Percentiles rank a stretch among this genome's conserved stretches.
Conservation (phyloP, 2,797 vertebrate genomes). For the Tamandua tetradactyla region DNA sequence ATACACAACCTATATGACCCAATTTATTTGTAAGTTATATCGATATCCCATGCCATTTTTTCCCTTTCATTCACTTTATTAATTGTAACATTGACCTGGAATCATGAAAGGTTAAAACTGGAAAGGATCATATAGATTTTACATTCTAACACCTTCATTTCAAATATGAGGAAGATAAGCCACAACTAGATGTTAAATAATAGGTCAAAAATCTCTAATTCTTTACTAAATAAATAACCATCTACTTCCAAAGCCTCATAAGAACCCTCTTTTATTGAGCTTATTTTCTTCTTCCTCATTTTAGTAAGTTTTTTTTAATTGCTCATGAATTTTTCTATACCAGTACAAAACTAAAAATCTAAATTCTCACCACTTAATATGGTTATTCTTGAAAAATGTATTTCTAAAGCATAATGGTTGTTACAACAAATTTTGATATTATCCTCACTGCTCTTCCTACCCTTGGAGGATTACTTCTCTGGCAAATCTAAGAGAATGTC, state of each 20-base stretch:
- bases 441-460: constrained; percentile 43
- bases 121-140: not conserved
- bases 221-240: not conserved
- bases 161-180: constrained; percentile 9
- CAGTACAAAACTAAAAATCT: not conserved
- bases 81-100: not conserved
- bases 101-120: not conserved
- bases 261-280: not conserved
- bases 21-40: not conserved
- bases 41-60: not conserved
- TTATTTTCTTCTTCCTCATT: not conserved
- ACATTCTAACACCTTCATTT: constrained; percentile 27
- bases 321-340: not conserved
- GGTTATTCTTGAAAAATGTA: not conserved
- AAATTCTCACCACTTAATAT: not conserved
- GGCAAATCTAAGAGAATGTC: constrained; percentile 26
- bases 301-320: not conserved
- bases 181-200: not conserved
- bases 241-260: not conserved
- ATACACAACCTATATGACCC: not conserved
- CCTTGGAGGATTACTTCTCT: constrained; percentile 62
- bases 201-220: not conserved
- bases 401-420: not conserved
- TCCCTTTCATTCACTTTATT: not conserved
- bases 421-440: constrained; percentile 40